These are phyloP conservation scores for Colossoma macropomum DNA, from an alignment of 2,113 vertebrate species.

Conservation along the genomic window DNA sequence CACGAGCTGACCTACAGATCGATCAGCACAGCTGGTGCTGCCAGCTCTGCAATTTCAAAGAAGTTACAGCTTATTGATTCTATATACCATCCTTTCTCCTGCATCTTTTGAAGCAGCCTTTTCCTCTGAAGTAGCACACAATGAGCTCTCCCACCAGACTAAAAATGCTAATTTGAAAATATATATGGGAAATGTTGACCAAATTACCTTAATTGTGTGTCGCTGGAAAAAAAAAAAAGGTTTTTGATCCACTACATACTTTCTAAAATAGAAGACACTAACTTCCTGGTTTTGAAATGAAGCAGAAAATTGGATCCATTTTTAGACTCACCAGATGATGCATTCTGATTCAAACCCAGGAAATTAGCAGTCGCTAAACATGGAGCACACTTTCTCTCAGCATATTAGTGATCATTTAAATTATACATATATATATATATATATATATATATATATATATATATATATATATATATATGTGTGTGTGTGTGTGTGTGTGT, in stretches of 20 bases:
- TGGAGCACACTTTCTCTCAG: neutral
- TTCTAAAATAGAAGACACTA: neutral
- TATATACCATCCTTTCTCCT: neutral
- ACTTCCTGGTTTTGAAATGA: constrained; percentile 6
- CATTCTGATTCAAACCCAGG: neutral
- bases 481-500: too few species aligned
- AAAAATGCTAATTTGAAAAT: neutral
- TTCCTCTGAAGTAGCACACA: neutral
- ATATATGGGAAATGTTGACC: neutral
- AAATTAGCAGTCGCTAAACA: constrained; percentile 8
- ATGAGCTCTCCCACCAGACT: neutral
- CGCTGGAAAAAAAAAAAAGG: neutral
- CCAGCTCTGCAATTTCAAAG: neutral
- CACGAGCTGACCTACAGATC: neutral
- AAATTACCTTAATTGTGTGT: neutral
- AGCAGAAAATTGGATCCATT: constrained; percentile 7
- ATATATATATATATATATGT: too few species aligned
- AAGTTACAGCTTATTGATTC: constrained; percentile 1
- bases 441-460: too few species aligned
- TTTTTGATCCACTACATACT: neutral
- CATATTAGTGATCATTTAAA: constrained; percentile 8
- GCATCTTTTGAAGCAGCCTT: neutral
- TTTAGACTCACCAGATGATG: constrained; percentile 19
- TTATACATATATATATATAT: too few species aligned
- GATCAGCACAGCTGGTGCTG: neutral